These are phyloP conservation scores for Stratiomys singularior DNA, from an alignment of 2,888 invertebrate genomes.

Conservation along the genomic window DNA sequence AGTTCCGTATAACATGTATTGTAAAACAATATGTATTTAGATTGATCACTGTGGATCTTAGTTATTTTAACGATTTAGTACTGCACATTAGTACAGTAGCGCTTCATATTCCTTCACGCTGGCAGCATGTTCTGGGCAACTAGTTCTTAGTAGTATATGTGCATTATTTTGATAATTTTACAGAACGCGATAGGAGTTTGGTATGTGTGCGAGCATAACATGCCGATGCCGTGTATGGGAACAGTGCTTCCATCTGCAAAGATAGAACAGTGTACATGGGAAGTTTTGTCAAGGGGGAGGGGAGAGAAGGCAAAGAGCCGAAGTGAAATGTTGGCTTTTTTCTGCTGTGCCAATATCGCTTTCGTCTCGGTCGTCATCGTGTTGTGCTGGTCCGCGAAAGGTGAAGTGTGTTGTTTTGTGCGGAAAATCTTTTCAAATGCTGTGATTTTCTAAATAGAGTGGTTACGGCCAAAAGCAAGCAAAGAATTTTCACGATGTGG, in stretches of 20 bases:
- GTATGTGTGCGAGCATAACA: neutral
- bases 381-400: constrained; percentile 7
- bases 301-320: neutral
- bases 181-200: neutral
- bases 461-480: neutral
- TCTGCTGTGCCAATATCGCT: neutral
- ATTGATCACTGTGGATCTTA: too few relatives aligned
- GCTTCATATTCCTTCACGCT: too few relatives aligned
- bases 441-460: constrained; percentile 33
- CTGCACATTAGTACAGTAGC: too few relatives aligned
- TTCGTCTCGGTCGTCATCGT: constrained; percentile 10
- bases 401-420: constrained; percentile 24
- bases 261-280: too few relatives aligned
- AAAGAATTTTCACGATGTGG: constrained; percentile 3
- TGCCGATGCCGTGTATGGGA: neutral
- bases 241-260: too few relatives aligned
- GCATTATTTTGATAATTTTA: constrained; percentile 15
- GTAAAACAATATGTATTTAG: too few relatives aligned
- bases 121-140: too few relatives aligned
- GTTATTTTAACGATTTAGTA: too few relatives aligned
- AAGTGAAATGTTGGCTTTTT: neutral
- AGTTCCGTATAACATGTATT: too few relatives aligned
- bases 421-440: constrained; percentile 26
- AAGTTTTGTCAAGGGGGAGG: neutral
- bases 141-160: neutral